Percentiles rank a stretch among this genome's conserved stretches.
These are phyloP conservation scores for Nothoprocta perdicaria DNA, from an alignment of 2,113 vertebrate species.

Conservation along the genomic window DNA sequence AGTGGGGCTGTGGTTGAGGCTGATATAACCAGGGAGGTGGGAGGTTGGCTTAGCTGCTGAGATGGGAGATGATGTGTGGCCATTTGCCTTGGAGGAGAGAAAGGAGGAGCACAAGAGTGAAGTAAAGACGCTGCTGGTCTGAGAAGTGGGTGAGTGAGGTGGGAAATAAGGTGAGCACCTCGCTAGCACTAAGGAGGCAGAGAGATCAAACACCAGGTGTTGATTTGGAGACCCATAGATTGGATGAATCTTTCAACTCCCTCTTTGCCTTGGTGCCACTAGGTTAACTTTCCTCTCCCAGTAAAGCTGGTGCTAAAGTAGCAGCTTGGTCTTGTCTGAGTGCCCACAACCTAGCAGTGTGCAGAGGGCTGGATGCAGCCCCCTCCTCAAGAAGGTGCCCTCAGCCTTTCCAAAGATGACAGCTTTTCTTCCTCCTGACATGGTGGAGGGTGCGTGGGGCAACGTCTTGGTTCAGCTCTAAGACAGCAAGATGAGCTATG, in stretches of 20 bases:
- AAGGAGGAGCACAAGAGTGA: not conserved
- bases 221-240: not conserved
- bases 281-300: too few species aligned
- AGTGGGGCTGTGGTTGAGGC: not conserved
- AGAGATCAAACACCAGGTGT: not conserved
- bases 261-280: not conserved
- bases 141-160: not conserved
- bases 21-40: not conserved
- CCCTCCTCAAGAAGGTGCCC: too few species aligned
- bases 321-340: not conserved
- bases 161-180: not conserved
- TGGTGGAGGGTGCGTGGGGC: not conserved
- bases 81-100: not conserved
- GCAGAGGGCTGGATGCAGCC: too few species aligned
- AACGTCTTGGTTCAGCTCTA: not conserved
- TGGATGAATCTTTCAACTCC: not conserved
- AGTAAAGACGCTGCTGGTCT: not conserved
- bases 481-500: not conserved
- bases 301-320: not conserved
- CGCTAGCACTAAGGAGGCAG: not conserved
- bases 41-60: not conserved
- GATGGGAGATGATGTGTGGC: not conserved
- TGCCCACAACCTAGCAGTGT: too few species aligned
- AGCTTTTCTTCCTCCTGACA: not conserved
- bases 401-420: too few species aligned